A percentile compares a stretch with the other conserved stretches of the same genome.
phyloP scores from a whole-genome alignment of 2,888 invertebrate genomes.

The Cremastinae sp. region DNA sequence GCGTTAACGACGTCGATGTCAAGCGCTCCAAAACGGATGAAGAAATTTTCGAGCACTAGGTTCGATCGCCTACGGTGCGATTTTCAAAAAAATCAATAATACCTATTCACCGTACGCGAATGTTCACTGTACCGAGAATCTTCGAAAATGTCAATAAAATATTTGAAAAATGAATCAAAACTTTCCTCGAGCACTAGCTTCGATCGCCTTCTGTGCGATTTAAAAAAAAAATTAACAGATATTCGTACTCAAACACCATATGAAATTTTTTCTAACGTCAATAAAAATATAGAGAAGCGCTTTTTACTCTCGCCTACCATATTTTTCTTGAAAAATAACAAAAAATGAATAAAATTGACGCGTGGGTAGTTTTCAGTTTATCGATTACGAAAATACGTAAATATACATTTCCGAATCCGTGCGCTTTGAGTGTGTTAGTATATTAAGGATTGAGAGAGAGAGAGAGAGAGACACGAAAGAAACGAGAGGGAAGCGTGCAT shows the following conservation, averaged over 20 bases:
- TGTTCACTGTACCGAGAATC: constrained; percentile 21
- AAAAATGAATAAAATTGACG: background rate
- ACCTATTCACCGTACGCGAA: constrained; percentile 12
- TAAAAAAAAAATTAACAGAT: background rate
- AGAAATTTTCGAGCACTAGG: constrained; percentile 23
- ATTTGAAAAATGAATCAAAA: background rate
- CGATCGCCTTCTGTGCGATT: background rate
- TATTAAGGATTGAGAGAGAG: constrained; percentile 14
- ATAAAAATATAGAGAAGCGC: background rate
- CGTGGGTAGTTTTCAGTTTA: too few relatives aligned
- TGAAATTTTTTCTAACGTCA: background rate
- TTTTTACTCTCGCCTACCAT: background rate
- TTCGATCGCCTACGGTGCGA: background rate
- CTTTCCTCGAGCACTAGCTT: background rate
- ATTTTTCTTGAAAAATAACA: background rate
- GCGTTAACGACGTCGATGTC: constrained; percentile 58
- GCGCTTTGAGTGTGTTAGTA: background rate
- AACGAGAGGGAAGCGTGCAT: constrained; percentile 26
- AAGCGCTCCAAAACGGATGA: constrained; percentile 48
- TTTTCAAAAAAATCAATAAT: constrained; percentile 14
- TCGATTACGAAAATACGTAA: too few relatives aligned
- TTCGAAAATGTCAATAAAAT: constrained; percentile 16
- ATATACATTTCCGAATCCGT: background rate
- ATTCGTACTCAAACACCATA: constrained; percentile 20
- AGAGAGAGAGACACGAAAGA: constrained; percentile 25